Conservation (phyloP, 2,797 vertebrate genomes). For the Tachyglossus aculeatus region DNA sequence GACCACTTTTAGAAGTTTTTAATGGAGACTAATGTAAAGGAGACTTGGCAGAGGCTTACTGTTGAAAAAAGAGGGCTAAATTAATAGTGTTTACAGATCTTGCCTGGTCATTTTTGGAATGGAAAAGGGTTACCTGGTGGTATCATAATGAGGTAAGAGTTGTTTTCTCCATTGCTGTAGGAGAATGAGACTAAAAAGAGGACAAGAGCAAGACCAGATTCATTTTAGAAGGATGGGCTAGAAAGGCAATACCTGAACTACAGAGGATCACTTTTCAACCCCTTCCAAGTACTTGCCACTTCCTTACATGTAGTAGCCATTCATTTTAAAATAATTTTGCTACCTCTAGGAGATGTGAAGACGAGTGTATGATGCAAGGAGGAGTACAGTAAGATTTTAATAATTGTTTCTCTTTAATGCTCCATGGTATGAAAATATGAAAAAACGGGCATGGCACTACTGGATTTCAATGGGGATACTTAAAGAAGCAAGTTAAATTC, state of each 20-base stretch:
- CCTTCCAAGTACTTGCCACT: no score
- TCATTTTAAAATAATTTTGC: no score
- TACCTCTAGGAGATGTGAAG: no score
- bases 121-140: background rate
- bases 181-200: background rate
- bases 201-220: background rate
- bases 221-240: background rate
- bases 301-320: background rate
- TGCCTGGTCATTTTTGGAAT: background rate
- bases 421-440: background rate
- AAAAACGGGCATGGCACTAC: no score
- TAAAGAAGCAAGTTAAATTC: no score
- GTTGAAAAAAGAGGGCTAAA: background rate
- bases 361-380: background rate
- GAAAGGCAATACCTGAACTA: background rate
- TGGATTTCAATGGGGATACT: no score
- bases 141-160: background rate
- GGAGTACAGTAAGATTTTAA: background rate
- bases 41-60: background rate
- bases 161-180: background rate
- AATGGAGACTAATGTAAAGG: background rate
- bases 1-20: background rate
- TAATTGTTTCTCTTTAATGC: background rate
- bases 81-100: background rate
- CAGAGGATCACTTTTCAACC: no score